Conservation (phyloP, 1,140 invertebrate genomes). For the Lycorma delicatula region DNA sequence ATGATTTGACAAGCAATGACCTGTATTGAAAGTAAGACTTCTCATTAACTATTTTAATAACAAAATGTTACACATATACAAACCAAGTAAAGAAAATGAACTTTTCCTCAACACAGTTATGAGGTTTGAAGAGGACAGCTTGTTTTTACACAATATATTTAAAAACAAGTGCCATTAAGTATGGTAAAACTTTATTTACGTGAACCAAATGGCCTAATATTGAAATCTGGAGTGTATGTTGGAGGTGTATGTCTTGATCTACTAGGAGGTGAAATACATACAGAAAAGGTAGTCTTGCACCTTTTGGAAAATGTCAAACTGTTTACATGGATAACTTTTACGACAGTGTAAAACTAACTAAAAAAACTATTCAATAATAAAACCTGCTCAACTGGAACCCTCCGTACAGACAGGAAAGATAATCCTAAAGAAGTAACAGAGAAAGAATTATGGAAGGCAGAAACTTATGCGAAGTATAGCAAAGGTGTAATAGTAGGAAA, state of each 20-base stretch:
- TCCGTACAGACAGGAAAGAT: constrained; percentile 35
- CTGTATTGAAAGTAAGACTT: neutral
- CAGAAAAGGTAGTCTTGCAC: neutral
- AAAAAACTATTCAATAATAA: constrained; percentile 36
- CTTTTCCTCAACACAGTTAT: constrained; percentile 28
- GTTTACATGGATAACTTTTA: constrained; percentile 29
- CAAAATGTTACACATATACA: neutral
- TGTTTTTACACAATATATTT: constrained; percentile 31
- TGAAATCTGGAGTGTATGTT: constrained; percentile 13
- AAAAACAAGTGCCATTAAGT: constrained; percentile 31
- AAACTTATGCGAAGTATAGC: constrained; percentile 32
- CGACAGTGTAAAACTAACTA: constrained; percentile 38
- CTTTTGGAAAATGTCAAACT: constrained; percentile 8
- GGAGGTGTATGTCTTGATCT: constrained; percentile 7
- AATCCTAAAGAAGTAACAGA: constrained; percentile 32
- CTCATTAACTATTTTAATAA: constrained; percentile 7
- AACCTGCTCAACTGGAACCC: constrained; percentile 40
- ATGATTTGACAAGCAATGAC: neutral
- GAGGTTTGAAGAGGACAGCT: constrained; percentile 31
- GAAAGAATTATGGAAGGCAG: constrained; percentile 33
- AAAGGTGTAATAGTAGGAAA: constrained; percentile 36
- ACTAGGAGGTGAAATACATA: neutral
- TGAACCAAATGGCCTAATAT: constrained; percentile 15
- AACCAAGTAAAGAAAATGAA: constrained; percentile 22
- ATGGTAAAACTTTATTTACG: constrained; percentile 32